Evolutionary conservation across 2,888 invertebrate genomes (phyloP), one percentile per base, ranked within the genome.

Genomic region (Xestia rhomboidea): DNA sequence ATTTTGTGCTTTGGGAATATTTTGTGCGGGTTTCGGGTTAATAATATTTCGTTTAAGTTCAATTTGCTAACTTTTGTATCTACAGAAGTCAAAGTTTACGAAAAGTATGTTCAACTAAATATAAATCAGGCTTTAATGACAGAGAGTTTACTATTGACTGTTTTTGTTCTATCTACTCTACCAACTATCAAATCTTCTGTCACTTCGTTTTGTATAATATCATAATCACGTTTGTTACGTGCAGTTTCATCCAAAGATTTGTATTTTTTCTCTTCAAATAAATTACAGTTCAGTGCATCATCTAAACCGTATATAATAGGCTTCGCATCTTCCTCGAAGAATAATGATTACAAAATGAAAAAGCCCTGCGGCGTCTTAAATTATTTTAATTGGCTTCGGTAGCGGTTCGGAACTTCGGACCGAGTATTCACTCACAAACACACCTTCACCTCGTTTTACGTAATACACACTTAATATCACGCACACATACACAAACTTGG

Each of bases 321-420:
- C 93, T 93, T 94, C 92, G 94, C 93, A 94, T 95, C 94, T 94
- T 93, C 93, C 90, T 92, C 93, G 93, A 94, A 95, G 95, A 96
- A 94, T 96, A 95, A 96, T 96, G 94, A 94, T 93, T 95, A 95
- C 94, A 95, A 96, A 96, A 96, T 95, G 95, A 96, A 96, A 95
- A 96, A 96, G 93, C 94, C 95, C 92, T 86, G 92, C 91, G 94
- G 96, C 96, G 92, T 95, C 94, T 95, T 95, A 95, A 96, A 96
- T 97, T 96, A 97, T 96, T 97, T 96, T 97, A 97, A 97, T 97
- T 97, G 96, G 96, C 95, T 96, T 94, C 96, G 95, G 97, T 97
- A 97, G 97, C 97, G 93, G 91, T 92, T 93, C 88, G 91, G 66
- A 83, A 79, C 78, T 67, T 82, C 83, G 83, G 91, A 90, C 89